Conservation (phyloP, 2,888 invertebrate genomes). For the Cataglyphis albicans region DNA sequence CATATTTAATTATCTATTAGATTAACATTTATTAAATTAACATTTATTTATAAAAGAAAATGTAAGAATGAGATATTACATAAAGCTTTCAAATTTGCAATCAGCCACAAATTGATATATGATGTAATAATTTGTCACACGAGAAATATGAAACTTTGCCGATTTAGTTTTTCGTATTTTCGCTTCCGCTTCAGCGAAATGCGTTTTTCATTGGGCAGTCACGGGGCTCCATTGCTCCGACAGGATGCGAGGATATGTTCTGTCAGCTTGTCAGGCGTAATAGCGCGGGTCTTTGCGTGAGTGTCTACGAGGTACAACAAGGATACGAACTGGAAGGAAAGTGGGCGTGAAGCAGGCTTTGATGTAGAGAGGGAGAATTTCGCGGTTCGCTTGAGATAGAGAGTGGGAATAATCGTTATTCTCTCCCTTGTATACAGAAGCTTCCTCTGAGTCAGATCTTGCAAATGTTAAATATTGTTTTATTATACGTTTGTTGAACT, state of each 20-base stretch:
- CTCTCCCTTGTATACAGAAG: constrained; percentile 37
- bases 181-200: background rate
- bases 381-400: constrained; percentile 74
- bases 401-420: constrained; percentile 78
- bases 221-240: constrained; percentile 35
- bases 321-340: constrained; percentile 72
- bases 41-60: background rate
- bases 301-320: constrained; percentile 61
- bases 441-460: constrained; percentile 1
- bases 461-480: constrained; percentile 4
- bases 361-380: constrained; percentile 77
- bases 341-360: constrained; percentile 78
- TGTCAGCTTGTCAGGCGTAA: constrained; percentile 42
- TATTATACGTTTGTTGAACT: background rate
- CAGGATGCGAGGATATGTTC: constrained; percentile 18
- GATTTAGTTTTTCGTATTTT: constrained; percentile 22
- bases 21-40: background rate
- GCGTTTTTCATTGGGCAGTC: constrained; percentile 57
- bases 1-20: background rate
- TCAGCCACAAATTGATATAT: background rate
- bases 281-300: constrained; percentile 54
- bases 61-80: background rate
- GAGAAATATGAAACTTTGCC: background rate
- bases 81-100: background rate
- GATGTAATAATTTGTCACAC: background rate